Conservation (phyloP, 1,140 invertebrate genomes). For the Lutraria rhynchaena region DNA sequence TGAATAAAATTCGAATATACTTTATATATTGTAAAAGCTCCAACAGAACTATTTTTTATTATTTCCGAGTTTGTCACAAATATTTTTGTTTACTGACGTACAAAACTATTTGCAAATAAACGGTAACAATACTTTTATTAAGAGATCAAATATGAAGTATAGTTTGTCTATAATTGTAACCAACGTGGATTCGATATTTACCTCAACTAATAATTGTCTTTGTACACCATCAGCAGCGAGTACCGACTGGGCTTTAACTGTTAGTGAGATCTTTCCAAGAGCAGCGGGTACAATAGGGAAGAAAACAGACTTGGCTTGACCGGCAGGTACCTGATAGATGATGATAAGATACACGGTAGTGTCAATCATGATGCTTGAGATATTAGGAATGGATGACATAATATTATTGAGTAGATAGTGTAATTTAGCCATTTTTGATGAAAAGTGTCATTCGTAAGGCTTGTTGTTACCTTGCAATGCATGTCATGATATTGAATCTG, state of each 20-base stretch:
- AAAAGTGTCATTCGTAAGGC: no score
- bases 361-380: no score
- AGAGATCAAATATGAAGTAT: background rate
- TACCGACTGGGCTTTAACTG: conserved; percentile 72
- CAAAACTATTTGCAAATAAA: background rate
- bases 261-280: conserved; percentile 70
- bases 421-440: no score
- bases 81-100: background rate
- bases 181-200: conserved; percentile 46
- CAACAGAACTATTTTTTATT: no score
- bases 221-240: conserved; percentile 77
- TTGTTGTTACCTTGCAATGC: no score
- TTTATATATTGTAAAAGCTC: no score
- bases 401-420: no score
- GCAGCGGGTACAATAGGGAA: conserved; percentile 77
- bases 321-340: conserved; percentile 71
- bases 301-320: conserved; percentile 73
- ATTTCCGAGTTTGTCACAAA: background rate
- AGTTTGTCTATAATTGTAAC: background rate
- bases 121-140: background rate
- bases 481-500: no score
- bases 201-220: conserved; percentile 75
- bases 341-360: no score
- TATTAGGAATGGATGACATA: no score
- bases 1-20: no score